Conservation (phyloP, 2,797 vertebrate species). For the Intellagama lesueurii region DNA sequence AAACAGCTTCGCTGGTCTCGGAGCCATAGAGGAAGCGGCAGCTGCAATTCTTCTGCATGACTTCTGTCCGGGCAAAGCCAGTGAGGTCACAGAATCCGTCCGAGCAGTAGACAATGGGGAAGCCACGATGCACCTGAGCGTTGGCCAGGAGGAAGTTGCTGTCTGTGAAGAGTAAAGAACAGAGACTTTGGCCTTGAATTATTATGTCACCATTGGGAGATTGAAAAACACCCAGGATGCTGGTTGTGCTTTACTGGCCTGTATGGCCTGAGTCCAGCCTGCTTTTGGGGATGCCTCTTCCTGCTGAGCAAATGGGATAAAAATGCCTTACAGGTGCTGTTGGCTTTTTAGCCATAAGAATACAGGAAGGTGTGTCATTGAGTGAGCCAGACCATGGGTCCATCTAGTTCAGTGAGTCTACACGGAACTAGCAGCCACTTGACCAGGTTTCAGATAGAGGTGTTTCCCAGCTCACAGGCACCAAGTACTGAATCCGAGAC, state of each 20-base stretch:
- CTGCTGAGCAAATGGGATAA: background rate
- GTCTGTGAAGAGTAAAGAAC: slow-evolving; percentile 79
- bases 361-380: background rate
- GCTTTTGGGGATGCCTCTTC: background rate
- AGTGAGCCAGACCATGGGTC: too few relatives aligned
- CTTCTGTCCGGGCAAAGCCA: slow-evolving; percentile 89
- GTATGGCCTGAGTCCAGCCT: background rate
- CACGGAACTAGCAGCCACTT: too few relatives aligned
- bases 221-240: background rate
- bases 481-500: too few relatives aligned
- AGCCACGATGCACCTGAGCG: slow-evolving; percentile 88
- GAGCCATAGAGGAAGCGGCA: slow-evolving; percentile 91
- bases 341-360: background rate
- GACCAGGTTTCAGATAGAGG: too few relatives aligned
- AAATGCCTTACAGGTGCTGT: background rate
- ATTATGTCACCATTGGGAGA: background rate
- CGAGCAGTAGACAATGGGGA: slow-evolving; percentile 95
- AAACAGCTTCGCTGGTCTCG: slow-evolving; percentile 86
- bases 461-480: too few relatives aligned
- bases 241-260: background rate
- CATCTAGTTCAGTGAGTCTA: too few relatives aligned
- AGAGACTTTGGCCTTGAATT: background rate
- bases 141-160: slow-evolving; percentile 97
- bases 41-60: slow-evolving; percentile 95
- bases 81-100: slow-evolving; percentile 97